Conservation (phyloP, 1,140 invertebrate genomes). For the Heterodera schachtii region DNA sequence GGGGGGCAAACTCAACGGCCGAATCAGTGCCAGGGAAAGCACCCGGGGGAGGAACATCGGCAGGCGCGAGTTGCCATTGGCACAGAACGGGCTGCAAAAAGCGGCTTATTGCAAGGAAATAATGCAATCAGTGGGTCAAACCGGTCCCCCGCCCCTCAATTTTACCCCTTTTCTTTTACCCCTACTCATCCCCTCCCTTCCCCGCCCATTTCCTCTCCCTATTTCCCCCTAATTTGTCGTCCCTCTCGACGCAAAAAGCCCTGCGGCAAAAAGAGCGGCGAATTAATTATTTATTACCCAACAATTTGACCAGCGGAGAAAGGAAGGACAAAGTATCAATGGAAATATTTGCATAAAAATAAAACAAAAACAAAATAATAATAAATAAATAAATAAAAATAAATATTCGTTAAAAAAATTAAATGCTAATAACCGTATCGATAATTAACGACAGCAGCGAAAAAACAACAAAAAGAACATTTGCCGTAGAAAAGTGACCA, state of each 20-base stretch:
- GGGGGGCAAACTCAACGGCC: slow-evolving; percentile 14
- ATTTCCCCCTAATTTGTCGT: not conserved
- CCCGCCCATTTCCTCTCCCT: too few species aligned
- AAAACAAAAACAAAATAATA: not conserved
- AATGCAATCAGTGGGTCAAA: not conserved
- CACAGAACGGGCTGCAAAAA: not conserved
- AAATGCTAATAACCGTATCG: too few species aligned
- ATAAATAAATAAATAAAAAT: too few species aligned
- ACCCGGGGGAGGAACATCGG: not conserved
- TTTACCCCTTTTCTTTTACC: not conserved
- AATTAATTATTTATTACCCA: not conserved
- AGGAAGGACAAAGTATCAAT: not conserved
- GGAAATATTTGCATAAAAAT: not conserved
- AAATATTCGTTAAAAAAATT: too few species aligned
- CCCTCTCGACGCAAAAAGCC: not conserved
- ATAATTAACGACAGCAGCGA: not conserved
- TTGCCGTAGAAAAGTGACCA: not conserved
- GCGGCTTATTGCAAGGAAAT: not conserved
- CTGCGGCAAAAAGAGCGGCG: not conserved
- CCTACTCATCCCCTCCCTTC: not conserved
- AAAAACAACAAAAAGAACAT: not conserved
- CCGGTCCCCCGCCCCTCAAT: not conserved
- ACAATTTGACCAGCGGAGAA: not conserved
- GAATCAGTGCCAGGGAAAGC: not conserved
- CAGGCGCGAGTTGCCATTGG: not conserved